phyloP scores from a whole-genome alignment of 1,140 invertebrate genomes.

The Heliothis subflexa region DNA sequence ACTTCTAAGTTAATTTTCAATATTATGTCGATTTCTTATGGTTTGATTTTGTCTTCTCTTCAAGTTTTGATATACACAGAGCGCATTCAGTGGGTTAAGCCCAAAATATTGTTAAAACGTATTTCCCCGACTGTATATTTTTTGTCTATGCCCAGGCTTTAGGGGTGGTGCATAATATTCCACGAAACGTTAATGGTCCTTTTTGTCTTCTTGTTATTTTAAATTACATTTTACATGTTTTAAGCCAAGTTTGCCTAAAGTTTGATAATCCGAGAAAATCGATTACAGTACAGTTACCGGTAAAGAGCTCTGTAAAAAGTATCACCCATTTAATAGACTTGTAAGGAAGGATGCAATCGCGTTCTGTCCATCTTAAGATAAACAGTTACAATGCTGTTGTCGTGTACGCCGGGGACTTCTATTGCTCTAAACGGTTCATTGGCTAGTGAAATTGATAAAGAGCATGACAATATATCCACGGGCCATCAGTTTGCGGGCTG shows the following conservation, averaged over 20 bases:
- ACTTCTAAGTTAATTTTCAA: too few species aligned
- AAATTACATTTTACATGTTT: too few species aligned
- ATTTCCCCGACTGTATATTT: too few species aligned
- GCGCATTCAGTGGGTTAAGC: too few species aligned
- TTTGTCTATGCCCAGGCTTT: too few species aligned
- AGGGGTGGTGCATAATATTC: too few species aligned
- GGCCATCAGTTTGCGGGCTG: conserved; percentile 59
- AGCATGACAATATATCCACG: conserved; percentile 57
- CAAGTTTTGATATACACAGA: too few species aligned
- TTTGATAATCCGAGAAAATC: neutral
- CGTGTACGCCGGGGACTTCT: conserved; percentile 57
- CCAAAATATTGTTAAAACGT: too few species aligned
- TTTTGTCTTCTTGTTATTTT: too few species aligned
- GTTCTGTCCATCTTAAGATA: conserved; percentile 63
- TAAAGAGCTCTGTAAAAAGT: conserved; percentile 38
- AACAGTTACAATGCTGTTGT: conserved; percentile 68
- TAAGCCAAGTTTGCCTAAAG: neutral
- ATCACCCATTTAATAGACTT: conserved; percentile 41
- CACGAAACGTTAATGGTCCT: too few species aligned
- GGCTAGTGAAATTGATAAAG: conserved; percentile 54
- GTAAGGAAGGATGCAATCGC: conserved; percentile 49
- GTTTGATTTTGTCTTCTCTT: too few species aligned
- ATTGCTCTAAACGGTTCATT: conserved; percentile 65
- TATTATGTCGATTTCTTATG: too few species aligned
- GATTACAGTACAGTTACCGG: conserved; percentile 28